Evolutionary conservation across 1,140 invertebrate genomes (phyloP).

Genomic region (Capitella teleta): DNA sequence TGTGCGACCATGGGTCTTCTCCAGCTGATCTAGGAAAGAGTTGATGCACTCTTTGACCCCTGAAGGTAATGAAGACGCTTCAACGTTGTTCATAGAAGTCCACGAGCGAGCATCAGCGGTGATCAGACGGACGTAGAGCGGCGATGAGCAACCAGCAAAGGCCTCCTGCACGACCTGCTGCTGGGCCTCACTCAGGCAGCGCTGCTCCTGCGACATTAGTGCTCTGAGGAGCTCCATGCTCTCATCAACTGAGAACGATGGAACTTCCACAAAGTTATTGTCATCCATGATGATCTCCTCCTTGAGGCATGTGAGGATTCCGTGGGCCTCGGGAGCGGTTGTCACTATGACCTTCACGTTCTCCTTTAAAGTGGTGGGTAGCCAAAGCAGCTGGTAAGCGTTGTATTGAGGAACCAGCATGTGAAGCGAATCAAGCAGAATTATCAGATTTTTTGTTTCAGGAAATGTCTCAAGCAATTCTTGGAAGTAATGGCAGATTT

Average conservation of each 20-base stretch:
- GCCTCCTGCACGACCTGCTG: slow-evolving; percentile 88
- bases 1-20: neutral
- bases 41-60: neutral
- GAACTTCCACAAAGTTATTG: slow-evolving; percentile 20
- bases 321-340: slow-evolving; percentile 15
- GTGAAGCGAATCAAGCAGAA: slow-evolving; percentile 33
- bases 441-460: slow-evolving; percentile 19
- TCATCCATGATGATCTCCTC: slow-evolving; percentile 16
- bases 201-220: slow-evolving; percentile 18
- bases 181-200: slow-evolving; percentile 36
- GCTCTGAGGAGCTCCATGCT: slow-evolving; percentile 19
- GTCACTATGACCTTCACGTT: slow-evolving; percentile 36
- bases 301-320: slow-evolving; percentile 18
- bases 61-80: slow-evolving; percentile 81
- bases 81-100: slow-evolving; percentile 58
- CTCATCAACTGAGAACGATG: slow-evolving; percentile 15
- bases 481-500: slow-evolving; percentile 22
- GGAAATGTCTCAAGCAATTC: slow-evolving; percentile 22
- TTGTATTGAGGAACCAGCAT: slow-evolving; percentile 22
- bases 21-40: slow-evolving; percentile 5
- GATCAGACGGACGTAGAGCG: slow-evolving; percentile 93
- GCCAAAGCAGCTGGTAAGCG: slow-evolving; percentile 27
- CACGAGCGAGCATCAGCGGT: slow-evolving; percentile 77
- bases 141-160: slow-evolving; percentile 80
- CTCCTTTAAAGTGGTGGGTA: slow-evolving; percentile 20